A percentile compares a stretch with the other conserved stretches of the same genome.
Conservation (phyloP, 92 coral and sea anemone species). For the Heliopora coerulea region DNA sequence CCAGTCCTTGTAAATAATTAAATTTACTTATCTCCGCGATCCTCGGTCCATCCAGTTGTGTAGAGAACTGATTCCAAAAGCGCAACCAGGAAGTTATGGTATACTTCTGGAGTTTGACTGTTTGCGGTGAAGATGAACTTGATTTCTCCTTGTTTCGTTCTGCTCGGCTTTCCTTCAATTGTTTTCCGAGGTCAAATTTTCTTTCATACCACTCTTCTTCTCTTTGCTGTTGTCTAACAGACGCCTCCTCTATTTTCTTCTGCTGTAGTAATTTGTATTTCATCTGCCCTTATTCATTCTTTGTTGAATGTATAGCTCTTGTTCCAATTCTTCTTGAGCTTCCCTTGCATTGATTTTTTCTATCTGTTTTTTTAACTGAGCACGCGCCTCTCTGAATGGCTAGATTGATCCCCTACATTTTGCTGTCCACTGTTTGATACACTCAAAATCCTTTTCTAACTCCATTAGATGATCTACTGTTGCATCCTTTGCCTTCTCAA, state of each 20-base stretch:
- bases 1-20: slow-evolving; percentile 41
- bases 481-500: too few relatives aligned
- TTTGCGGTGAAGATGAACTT: neutral
- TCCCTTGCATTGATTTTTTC: neutral
- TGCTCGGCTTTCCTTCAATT: neutral
- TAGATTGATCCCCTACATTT: slow-evolving; percentile 15
- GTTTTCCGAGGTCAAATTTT: slow-evolving; percentile 16
- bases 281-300: slow-evolving; percentile 39
- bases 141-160: neutral
- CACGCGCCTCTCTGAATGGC: slow-evolving; percentile 1
- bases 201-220: slow-evolving; percentile 18
- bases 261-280: slow-evolving; percentile 7
- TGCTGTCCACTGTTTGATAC: slow-evolving; percentile 43
- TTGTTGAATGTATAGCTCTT: slow-evolving; percentile 27
- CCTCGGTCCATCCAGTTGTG: slow-evolving; percentile 48
- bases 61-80: slow-evolving; percentile 53
- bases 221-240: slow-evolving; percentile 16
- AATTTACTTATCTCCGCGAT: slow-evolving; percentile 45
- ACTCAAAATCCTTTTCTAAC: slow-evolving; percentile 30
- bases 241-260: slow-evolving; percentile 35
- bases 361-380: neutral
- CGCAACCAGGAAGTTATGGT: slow-evolving; percentile 50
- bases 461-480: slow-evolving; percentile 42
- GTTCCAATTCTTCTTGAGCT: slow-evolving; percentile 11
- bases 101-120: slow-evolving; percentile 52